phyloP scores from a whole-genome alignment of 1,140 invertebrate genomes.

The Lordiphosa stackelbergi region DNA sequence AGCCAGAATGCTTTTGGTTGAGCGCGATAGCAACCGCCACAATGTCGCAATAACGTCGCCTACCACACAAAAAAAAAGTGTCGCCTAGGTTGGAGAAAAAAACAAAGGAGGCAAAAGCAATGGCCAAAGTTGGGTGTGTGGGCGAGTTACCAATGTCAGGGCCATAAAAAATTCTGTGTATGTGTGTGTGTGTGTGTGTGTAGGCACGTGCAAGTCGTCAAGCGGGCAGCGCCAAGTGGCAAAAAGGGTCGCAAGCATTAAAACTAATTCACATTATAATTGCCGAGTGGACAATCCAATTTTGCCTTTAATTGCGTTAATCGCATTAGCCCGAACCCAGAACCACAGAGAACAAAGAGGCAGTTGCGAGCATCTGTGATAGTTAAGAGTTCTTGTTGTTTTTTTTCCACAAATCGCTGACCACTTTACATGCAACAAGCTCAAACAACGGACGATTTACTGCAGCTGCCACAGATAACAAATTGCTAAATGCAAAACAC shows the following conservation, averaged over 20 bases:
- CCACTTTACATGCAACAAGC: constrained; percentile 53
- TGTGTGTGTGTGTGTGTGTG: constrained; percentile 3
- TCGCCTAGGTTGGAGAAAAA: constrained; percentile 9
- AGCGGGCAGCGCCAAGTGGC: constrained; percentile 18
- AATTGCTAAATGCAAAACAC: constrained; percentile 39
- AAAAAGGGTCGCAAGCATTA: constrained; percentile 60
- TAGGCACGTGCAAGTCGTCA: constrained; percentile 41
- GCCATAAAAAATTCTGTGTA: constrained; percentile 22
- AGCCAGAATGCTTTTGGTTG: constrained; percentile 4
- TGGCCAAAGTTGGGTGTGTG: constrained; percentile 37
- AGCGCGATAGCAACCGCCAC: background rate
- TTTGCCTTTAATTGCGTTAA: constrained; percentile 54
- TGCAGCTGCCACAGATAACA: constrained; percentile 46
- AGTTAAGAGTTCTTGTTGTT: constrained; percentile 2
- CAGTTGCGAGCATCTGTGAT: background rate
- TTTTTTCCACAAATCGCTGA: constrained; percentile 45
- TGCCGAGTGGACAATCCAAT: constrained; percentile 35
- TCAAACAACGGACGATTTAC: constrained; percentile 36
- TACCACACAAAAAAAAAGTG: constrained; percentile 16
- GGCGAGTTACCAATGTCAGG: constrained; percentile 45
- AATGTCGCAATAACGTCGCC: background rate
- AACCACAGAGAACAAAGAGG: background rate
- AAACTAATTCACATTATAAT: constrained; percentile 69
- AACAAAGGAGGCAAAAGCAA: constrained; percentile 23
- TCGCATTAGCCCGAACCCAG: constrained; percentile 45